Conservation (phyloP, 2,888 invertebrate species). For the Drosophila villosipedis region DNA sequence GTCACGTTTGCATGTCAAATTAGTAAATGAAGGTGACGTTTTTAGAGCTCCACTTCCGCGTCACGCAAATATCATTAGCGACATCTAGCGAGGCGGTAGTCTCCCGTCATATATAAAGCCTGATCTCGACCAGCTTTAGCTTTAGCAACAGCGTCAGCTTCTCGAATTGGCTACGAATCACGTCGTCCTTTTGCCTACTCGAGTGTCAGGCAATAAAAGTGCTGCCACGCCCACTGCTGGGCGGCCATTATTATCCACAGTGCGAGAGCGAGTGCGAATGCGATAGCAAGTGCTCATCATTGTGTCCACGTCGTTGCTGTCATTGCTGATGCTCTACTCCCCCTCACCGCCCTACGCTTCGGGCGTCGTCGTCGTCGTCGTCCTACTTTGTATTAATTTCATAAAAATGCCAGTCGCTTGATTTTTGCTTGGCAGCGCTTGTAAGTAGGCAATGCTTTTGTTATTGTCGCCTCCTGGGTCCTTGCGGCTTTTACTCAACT, state of each 20-base stretch:
- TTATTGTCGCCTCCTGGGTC: constrained; percentile 60
- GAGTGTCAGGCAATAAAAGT: constrained; percentile 68
- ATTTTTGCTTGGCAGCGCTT: constrained; percentile 60
- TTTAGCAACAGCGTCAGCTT: constrained; percentile 1
- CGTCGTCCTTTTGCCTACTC: constrained; percentile 47
- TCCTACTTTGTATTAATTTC: constrained; percentile 76
- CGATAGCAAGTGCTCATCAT: constrained; percentile 55
- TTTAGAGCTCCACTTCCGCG: constrained; percentile 47
- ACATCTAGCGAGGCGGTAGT: constrained; percentile 42
- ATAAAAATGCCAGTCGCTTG: constrained; percentile 77
- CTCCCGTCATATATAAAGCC: constrained; percentile 33
- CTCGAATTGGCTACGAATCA: constrained; percentile 25
- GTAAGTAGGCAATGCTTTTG: constrained; percentile 70
- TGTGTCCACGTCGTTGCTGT: constrained; percentile 57
- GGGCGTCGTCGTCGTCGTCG: background rate
- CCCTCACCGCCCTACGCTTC: background rate
- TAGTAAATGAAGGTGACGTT: constrained; percentile 58
- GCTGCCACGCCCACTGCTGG: constrained; percentile 41
- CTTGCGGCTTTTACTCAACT: constrained; percentile 45
- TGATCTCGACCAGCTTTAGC: constrained; percentile 34
- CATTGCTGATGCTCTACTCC: constrained; percentile 40
- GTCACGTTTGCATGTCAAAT: constrained; percentile 79
- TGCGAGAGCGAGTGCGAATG: constrained; percentile 18
- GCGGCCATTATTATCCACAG: constrained; percentile 52
- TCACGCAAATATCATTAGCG: constrained; percentile 59